These are phyloP conservation scores for Casuarius casuarius DNA, from an alignment of 2,113 vertebrate genomes.

Conservation along the genomic window DNA sequence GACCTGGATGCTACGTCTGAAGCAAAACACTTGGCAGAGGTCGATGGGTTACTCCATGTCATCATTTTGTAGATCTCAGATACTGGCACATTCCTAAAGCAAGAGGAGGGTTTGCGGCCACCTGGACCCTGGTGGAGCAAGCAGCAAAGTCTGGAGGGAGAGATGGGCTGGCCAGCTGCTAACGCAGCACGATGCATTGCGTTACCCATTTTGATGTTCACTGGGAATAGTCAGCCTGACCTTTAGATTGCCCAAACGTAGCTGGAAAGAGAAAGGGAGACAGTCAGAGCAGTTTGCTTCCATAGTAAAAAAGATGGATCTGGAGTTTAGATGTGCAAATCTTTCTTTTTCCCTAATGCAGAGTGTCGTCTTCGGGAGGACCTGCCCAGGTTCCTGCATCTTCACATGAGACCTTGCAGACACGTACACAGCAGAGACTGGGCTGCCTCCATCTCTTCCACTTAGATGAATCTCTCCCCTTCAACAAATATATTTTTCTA, in stretches of 20 bases:
- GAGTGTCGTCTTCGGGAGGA: background rate
- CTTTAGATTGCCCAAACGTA: background rate
- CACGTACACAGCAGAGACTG: background rate
- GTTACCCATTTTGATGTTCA: background rate
- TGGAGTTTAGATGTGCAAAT: background rate
- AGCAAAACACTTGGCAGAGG: accelerated
- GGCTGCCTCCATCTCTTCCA: background rate
- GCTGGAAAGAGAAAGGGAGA: background rate
- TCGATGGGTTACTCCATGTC: background rate
- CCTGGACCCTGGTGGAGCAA: background rate
- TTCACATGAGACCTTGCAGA: background rate
- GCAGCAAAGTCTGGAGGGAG: background rate
- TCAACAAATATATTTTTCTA: background rate
- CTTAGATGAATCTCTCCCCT: background rate
- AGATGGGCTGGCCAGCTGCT: background rate
- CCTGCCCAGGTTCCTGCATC: background rate
- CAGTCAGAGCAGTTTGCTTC: background rate
- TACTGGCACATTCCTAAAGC: background rate
- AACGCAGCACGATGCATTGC: background rate
- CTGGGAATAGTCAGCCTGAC: background rate
- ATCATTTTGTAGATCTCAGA: background rate
- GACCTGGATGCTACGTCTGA: background rate
- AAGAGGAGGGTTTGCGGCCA: background rate
- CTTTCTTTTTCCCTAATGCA: background rate
- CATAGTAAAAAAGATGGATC: background rate